A percentile compares a stretch with the other conserved stretches of the same genome.
phyloP scores from a whole-genome alignment of 2,113 vertebrate genomes.

The Percina caprodes region DNA sequence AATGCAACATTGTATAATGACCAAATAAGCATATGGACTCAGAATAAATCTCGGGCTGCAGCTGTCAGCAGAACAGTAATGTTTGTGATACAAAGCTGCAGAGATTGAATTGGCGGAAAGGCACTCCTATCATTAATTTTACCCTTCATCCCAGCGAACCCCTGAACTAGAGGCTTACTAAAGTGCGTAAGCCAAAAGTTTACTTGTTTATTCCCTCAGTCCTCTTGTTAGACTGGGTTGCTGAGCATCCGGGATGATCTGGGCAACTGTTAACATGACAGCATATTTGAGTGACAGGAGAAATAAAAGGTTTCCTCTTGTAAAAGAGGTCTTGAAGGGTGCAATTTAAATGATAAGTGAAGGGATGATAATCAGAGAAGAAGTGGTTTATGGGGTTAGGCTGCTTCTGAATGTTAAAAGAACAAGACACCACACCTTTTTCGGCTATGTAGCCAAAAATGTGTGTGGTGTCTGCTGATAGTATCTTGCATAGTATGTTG shows the following conservation, averaged over 20 bases:
- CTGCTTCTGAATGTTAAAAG: background rate
- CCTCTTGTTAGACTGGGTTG: slow-evolving; percentile 57
- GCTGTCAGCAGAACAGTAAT: slow-evolving; percentile 1
- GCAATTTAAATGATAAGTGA: slow-evolving; percentile 28
- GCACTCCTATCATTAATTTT: slow-evolving; percentile 21
- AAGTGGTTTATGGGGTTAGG: slow-evolving; percentile 18
- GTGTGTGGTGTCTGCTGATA: slow-evolving; percentile 1
- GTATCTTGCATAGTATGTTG: background rate
- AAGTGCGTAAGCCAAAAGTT: slow-evolving; percentile 42
- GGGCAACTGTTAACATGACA: slow-evolving; percentile 30
- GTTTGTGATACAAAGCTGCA: slow-evolving; percentile 1
- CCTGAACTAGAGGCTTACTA: slow-evolving; percentile 24
- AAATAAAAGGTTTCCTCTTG: slow-evolving; percentile 22
- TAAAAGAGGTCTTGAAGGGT: slow-evolving; percentile 6
- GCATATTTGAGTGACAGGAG: slow-evolving; percentile 58
- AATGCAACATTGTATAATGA: background rate
- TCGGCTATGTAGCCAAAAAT: background rate
- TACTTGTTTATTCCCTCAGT: slow-evolving; percentile 48
- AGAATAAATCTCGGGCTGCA: slow-evolving; percentile 6
- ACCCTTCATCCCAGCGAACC: slow-evolving; percentile 16
- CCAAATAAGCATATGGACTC: background rate
- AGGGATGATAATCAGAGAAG: slow-evolving; percentile 16
- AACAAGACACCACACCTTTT: background rate
- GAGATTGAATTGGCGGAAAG: background rate
- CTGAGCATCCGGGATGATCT: slow-evolving; percentile 22